Evolutionary conservation across 2,113 vertebrate genomes (phyloP).

Genomic region (Nipponia nippon): DNA sequence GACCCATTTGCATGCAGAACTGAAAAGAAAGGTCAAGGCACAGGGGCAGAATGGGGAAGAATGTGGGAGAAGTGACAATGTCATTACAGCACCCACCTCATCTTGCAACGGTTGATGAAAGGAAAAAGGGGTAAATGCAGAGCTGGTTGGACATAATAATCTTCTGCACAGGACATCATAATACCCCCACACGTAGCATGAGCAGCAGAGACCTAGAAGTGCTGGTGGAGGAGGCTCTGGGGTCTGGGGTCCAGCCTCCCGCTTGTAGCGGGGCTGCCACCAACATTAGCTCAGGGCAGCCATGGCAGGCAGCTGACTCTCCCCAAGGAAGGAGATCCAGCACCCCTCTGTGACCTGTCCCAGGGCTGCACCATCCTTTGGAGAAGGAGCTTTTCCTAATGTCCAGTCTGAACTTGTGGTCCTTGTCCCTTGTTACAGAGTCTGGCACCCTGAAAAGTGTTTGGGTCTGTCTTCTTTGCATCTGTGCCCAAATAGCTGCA

Average conservation of each 20-base stretch:
- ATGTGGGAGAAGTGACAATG: neutral
- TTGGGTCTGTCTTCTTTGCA: neutral
- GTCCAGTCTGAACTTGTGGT: neutral
- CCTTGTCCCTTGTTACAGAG: neutral
- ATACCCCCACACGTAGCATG: rapidly evolving
- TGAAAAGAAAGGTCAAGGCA: neutral
- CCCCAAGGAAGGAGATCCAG: neutral
- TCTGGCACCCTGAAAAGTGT: neutral
- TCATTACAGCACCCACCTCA: neutral
- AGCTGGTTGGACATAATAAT: neutral
- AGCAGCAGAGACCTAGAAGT: neutral
- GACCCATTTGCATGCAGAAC: neutral
- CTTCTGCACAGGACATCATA: neutral
- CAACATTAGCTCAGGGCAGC: neutral
- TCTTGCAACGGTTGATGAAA: neutral
- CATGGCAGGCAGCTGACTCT: rapidly evolving
- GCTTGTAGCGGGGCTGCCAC: neutral
- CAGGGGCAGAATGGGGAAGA: neutral
- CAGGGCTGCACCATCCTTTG: neutral
- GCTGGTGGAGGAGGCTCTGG: neutral
- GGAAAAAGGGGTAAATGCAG: neutral
- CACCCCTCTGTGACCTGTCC: neutral
- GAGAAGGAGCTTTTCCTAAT: neutral
- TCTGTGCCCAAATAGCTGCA: neutral
- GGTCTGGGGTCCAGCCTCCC: neutral